Evolutionary conservation across 1,140 invertebrate genomes (phyloP).

Genomic region (Potamilus streckersoni): DNA sequence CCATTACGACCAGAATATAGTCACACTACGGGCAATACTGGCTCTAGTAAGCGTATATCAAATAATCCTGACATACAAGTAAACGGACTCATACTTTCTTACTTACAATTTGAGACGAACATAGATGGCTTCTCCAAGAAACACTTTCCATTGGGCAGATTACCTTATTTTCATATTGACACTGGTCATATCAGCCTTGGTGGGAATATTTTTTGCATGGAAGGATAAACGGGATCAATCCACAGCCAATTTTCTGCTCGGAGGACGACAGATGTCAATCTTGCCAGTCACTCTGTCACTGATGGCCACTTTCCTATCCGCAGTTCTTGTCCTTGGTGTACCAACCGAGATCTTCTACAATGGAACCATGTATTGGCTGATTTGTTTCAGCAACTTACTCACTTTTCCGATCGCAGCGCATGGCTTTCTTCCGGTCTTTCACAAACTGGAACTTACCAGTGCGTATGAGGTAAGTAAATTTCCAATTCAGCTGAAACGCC

Average conservation of each 20-base stretch:
- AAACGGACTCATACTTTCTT: too few relatives aligned
- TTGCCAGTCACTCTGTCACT: constrained; percentile 59
- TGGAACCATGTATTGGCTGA: constrained; percentile 55
- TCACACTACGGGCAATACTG: too few relatives aligned
- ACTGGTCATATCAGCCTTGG: constrained; percentile 49
- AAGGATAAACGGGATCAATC: constrained; percentile 78
- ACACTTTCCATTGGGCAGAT: constrained; percentile 47
- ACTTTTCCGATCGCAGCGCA: constrained; percentile 54
- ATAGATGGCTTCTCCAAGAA: constrained; percentile 1
- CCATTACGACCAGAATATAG: too few relatives aligned
- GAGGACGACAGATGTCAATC: constrained; percentile 78
- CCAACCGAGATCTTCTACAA: constrained; percentile 83
- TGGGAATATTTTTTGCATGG: constrained; percentile 59
- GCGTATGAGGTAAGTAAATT: constrained; percentile 59
- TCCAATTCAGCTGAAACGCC: too few relatives aligned
- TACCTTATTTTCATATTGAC: constrained; percentile 60
- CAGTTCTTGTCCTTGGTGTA: constrained; percentile 87
- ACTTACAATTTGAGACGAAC: too few relatives aligned
- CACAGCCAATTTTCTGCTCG: constrained; percentile 81
- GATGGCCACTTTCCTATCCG: constrained; percentile 83
- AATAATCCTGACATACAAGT: too few relatives aligned
- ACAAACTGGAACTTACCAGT: constrained; percentile 60
- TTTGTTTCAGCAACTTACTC: constrained; percentile 51
- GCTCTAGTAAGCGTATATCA: too few relatives aligned
- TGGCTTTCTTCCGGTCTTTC: constrained; percentile 64